Evolutionary conservation across 2,113 vertebrate genomes (phyloP).

Genomic region (Empidonax alnorum): DNA sequence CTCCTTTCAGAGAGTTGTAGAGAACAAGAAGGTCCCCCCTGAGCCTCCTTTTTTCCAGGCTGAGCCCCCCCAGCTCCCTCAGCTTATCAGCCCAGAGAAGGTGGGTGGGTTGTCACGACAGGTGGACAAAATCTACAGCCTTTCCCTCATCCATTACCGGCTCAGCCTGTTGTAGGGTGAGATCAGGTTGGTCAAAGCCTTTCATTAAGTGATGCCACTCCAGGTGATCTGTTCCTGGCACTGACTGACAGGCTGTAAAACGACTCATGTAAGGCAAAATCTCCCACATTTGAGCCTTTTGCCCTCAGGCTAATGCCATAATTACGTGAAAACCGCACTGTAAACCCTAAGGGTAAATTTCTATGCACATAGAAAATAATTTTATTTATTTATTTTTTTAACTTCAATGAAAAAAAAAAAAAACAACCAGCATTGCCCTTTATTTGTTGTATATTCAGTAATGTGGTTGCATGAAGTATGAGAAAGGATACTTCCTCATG

Average conservation of each 20-base stretch:
- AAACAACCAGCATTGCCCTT: not conserved
- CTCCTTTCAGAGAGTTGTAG: not conserved
- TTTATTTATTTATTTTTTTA: not conserved
- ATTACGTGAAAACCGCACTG: conserved; percentile 3
- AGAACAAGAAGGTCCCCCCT: no score
- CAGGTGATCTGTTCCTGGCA: not conserved
- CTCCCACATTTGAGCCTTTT: not conserved
- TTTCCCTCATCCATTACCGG: not conserved
- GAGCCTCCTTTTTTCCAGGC: not conserved
- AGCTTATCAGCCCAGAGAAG: not conserved
- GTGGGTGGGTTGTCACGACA: not conserved
- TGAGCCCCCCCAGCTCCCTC: not conserved
- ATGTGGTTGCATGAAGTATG: not conserved
- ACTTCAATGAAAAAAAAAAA: not conserved
- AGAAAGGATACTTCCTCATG: not conserved
- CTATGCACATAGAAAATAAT: not conserved
- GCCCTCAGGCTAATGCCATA: not conserved
- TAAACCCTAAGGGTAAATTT: not conserved
- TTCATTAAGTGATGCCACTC: fast-evolving
- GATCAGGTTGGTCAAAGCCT: not conserved
- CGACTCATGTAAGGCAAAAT: not conserved
- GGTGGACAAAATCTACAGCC: not conserved
- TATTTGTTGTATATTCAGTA: not conserved
- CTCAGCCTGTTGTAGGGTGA: not conserved
- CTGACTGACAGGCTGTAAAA: not conserved